phyloP scores from a whole-genome alignment of 2,888 invertebrate genomes.

The Synanthedon andrenaeformis region DNA sequence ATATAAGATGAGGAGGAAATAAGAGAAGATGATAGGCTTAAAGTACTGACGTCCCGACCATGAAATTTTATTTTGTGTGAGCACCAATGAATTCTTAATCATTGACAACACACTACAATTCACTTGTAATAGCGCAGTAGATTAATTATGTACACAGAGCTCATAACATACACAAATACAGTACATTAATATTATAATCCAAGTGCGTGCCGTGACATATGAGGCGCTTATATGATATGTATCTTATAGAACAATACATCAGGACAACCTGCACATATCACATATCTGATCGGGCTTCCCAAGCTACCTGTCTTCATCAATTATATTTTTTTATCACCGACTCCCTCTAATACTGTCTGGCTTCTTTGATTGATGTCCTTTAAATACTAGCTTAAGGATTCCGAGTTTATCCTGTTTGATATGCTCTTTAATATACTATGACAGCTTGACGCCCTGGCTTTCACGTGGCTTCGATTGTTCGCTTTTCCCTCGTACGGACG shows the following conservation, averaged over 20 bases:
- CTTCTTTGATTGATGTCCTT: slow-evolving; percentile 58
- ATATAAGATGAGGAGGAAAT: no score
- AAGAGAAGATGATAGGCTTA: no score
- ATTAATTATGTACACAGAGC: not conserved
- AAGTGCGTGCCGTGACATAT: slow-evolving; percentile 24
- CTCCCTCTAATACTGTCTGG: slow-evolving; percentile 45
- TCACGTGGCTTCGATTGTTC: slow-evolving; percentile 1
- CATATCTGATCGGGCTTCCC: slow-evolving; percentile 20
- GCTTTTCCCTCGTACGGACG: not conserved
- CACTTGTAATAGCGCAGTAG: no score
- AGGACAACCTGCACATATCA: slow-evolving; percentile 35
- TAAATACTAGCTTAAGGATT: slow-evolving; percentile 28
- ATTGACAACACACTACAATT: no score
- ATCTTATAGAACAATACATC: slow-evolving; percentile 46
- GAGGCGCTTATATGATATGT: slow-evolving; percentile 29
- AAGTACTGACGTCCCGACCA: no score
- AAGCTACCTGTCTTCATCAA: slow-evolving; percentile 61
- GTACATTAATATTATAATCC: slow-evolving; percentile 16
- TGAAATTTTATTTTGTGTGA: no score
- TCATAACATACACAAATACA: not conserved
- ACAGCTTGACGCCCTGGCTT: slow-evolving; percentile 8
- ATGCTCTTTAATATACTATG: slow-evolving; percentile 18
- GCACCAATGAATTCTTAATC: no score
- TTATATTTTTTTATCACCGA: slow-evolving; percentile 51
- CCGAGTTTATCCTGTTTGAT: slow-evolving; percentile 14